These are phyloP conservation scores for Hartigia nigra DNA, from an alignment of 2,888 invertebrate species.

Conservation along the genomic window DNA sequence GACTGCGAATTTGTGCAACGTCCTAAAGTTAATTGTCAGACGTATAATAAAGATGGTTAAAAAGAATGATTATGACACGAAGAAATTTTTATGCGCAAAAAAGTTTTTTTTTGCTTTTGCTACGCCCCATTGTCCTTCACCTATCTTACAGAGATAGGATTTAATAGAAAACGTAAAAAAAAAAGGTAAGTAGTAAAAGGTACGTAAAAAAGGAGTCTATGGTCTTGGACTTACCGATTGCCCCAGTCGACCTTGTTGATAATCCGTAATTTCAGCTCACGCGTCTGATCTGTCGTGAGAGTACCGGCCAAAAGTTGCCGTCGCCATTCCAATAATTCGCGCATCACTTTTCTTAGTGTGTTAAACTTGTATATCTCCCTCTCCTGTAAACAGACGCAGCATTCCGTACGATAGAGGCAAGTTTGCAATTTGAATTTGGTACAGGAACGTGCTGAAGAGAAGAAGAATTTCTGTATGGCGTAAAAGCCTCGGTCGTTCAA, in stretches of 20 bases:
- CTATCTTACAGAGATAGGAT: background rate
- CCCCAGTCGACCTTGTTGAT: constrained; percentile 97
- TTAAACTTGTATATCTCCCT: constrained; percentile 87
- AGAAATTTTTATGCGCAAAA: constrained; percentile 28
- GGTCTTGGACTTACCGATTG: constrained; percentile 80
- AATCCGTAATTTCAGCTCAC: constrained; percentile 86
- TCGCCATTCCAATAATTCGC: constrained; percentile 87
- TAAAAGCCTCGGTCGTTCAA: background rate
- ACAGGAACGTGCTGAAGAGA: background rate
- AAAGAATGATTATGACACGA: constrained; percentile 30
- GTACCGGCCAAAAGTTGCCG: constrained; percentile 88
- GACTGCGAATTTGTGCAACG: constrained; percentile 51
- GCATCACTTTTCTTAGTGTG: constrained; percentile 89
- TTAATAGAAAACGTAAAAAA: constrained; percentile 9
- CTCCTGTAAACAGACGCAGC: constrained; percentile 69
- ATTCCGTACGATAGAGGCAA: background rate
- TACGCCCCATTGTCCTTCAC: background rate
- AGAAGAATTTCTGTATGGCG: background rate
- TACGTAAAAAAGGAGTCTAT: constrained; percentile 24
- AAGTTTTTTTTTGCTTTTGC: background rate
- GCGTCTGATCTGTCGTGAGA: constrained; percentile 90
- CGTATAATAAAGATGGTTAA: constrained; percentile 8
- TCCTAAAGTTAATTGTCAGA: constrained; percentile 20
- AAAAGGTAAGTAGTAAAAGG: constrained; percentile 17
- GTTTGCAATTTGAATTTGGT: constrained; percentile 8